Percentiles rank a stretch among this genome's conserved stretches.
These are phyloP conservation scores for Rhinophrynus dorsalis DNA, from an alignment of 2,797 vertebrate genomes.

Conservation along the genomic window DNA sequence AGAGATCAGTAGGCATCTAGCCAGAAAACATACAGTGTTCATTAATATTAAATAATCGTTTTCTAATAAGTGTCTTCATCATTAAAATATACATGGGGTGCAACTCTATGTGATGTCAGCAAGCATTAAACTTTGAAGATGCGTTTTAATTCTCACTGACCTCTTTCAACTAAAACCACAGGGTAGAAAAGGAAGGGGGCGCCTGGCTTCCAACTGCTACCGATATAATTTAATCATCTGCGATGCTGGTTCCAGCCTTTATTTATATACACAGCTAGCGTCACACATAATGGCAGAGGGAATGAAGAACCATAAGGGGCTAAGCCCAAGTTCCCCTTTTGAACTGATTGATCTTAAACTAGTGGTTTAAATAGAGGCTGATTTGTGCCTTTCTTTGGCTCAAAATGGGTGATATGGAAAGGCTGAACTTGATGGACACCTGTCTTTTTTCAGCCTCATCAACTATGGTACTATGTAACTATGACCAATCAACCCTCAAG, in stretches of 20 bases:
- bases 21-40: not conserved
- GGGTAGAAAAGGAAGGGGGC: not conserved
- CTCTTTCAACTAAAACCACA: not conserved
- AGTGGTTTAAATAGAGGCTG: too few species aligned
- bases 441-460: too few species aligned
- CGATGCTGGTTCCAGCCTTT: not conserved
- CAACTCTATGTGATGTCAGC: constrained; percentile 1
- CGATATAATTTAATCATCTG: not conserved
- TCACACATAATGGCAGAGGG: not conserved
- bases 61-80: not conserved
- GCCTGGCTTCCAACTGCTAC: not conserved
- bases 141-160: not conserved
- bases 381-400: too few species aligned
- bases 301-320: too few species aligned
- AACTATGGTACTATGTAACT: too few species aligned
- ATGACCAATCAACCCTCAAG: not conserved
- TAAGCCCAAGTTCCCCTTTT: too few species aligned
- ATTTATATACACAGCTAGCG: not conserved
- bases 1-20: not conserved
- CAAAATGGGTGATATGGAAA: too few species aligned
- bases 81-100: constrained; percentile 1
- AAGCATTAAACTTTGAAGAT: constrained; percentile 25
- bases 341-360: too few species aligned
- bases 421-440: too few species aligned
- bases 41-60: constrained; percentile 2